Percentiles rank a stretch among this genome's conserved stretches.
Evolutionary conservation across 92 coral and sea anemone genomes (phyloP).

Genomic region (Scolanthus callimorphus): DNA sequence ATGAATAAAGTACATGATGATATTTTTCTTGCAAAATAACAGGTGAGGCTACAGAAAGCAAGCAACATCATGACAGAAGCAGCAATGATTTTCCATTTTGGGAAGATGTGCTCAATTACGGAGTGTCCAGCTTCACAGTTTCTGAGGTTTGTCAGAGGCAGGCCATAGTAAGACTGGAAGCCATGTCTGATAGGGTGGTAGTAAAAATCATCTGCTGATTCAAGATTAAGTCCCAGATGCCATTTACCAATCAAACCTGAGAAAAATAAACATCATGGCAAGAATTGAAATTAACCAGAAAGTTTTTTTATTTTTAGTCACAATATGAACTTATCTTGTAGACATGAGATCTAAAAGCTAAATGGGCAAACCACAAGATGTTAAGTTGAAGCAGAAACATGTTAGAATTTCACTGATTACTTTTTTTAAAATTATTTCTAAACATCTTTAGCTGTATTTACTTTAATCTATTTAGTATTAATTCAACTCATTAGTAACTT

Average conservation of each 20-base stretch:
- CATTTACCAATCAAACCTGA: slow-evolving; percentile 82
- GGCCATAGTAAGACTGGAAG: slow-evolving; percentile 69
- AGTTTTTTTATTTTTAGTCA: no score
- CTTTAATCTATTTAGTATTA: no score
- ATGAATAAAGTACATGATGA: slow-evolving; percentile 11
- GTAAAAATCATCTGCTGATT: slow-evolving; percentile 44
- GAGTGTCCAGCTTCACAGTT: slow-evolving; percentile 36
- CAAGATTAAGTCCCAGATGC: slow-evolving; percentile 79
- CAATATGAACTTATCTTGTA: no score
- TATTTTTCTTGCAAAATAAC: slow-evolving; percentile 18
- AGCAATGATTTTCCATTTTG: slow-evolving; percentile 18
- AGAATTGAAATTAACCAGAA: no score
- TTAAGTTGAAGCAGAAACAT: no score
- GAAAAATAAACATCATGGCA: neutral
- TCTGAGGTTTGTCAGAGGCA: slow-evolving; percentile 67
- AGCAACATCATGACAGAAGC: slow-evolving; percentile 27
- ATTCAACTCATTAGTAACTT: no score
- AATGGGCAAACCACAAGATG: no score
- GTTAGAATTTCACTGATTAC: no score
- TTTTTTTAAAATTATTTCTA: no score
- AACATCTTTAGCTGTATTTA: no score
- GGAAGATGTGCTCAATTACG: slow-evolving; percentile 40
- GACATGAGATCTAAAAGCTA: no score
- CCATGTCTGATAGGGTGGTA: slow-evolving; percentile 78
- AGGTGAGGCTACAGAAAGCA: slow-evolving; percentile 18